These are phyloP conservation scores for Cyrtodaria siliqua DNA, from an alignment of 2,888 invertebrate genomes.

Conservation along the genomic window DNA sequence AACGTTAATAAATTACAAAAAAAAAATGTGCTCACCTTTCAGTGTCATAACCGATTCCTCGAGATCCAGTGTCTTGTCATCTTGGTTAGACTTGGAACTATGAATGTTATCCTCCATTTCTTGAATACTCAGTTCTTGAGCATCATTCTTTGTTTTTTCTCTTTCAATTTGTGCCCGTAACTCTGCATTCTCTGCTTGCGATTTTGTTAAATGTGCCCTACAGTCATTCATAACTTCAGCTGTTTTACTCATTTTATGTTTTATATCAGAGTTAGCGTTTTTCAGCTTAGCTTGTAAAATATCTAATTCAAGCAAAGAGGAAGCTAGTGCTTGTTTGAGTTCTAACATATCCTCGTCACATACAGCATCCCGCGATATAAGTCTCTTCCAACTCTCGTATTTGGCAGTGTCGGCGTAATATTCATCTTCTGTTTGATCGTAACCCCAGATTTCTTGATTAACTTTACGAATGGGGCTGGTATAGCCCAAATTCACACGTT, in stretches of 20 bases:
- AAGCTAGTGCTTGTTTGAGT: conserved; percentile 80
- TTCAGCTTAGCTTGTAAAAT: conserved; percentile 78
- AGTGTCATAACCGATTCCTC: conserved; percentile 68
- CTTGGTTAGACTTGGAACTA: conserved; percentile 60
- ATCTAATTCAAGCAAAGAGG: conserved; percentile 79
- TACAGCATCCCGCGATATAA: conserved; percentile 67
- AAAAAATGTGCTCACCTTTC: conserved; percentile 52
- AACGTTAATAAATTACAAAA: too few species aligned
- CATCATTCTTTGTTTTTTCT: conserved; percentile 71
- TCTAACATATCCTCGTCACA: conserved; percentile 76
- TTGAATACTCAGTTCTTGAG: conserved; percentile 64
- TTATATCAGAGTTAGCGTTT: conserved; percentile 78
- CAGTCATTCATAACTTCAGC: conserved; percentile 80
- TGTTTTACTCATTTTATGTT: conserved; percentile 77
- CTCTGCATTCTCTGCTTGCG: conserved; percentile 80
- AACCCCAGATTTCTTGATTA: conserved; percentile 78
- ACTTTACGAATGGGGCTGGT: conserved; percentile 77
- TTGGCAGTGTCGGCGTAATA: conserved; percentile 71
- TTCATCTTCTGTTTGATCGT: conserved; percentile 67
- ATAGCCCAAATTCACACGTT: conserved; percentile 73
- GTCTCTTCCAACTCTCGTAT: conserved; percentile 73
- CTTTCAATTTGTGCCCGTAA: conserved; percentile 72
- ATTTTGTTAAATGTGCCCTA: conserved; percentile 74
- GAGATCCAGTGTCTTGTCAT: conserved; percentile 67
- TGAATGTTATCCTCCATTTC: conserved; percentile 71